These are phyloP conservation scores for Mamestra brassicae DNA, from an alignment of 2,888 invertebrate species.

Conservation along the genomic window DNA sequence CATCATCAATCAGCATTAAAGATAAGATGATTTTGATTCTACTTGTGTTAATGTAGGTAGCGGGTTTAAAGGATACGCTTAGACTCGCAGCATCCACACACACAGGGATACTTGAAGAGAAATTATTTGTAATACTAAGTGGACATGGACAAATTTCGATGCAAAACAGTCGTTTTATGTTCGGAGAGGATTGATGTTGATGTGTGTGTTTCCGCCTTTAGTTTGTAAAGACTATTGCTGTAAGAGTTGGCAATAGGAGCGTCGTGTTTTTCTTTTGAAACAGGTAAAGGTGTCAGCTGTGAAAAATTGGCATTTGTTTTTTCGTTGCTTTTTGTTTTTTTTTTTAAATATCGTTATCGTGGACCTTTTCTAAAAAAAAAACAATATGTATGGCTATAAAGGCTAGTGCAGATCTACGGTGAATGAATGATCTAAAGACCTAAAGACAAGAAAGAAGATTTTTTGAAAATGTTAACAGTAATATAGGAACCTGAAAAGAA, in stretches of 20 bases:
- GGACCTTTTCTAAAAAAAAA: too few relatives aligned
- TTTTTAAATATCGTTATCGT: background rate
- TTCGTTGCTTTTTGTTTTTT: background rate
- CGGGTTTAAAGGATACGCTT: conserved; percentile 54
- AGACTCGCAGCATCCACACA: conserved; percentile 14
- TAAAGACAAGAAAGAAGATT: too few relatives aligned
- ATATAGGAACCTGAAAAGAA: background rate
- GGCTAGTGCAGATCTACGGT: too few relatives aligned
- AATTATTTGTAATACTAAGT: conserved; percentile 50
- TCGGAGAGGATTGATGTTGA: conserved; percentile 48
- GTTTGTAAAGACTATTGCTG: conserved; percentile 24
- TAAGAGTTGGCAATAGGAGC: conserved; percentile 11
- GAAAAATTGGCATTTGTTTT: background rate
- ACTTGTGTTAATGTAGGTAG: conserved; percentile 53
- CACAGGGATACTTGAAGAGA: conserved; percentile 33
- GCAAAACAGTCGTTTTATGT: conserved; percentile 45
- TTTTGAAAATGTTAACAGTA: background rate
- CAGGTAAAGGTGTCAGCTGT: conserved; percentile 10
- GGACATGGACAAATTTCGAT: conserved; percentile 56
- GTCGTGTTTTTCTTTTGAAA: conserved; percentile 1
- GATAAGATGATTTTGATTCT: conserved; percentile 54
- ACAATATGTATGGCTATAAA: too few relatives aligned
- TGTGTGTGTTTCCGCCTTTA: conserved; percentile 50
- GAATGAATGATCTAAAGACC: too few relatives aligned
- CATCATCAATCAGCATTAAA: conserved; percentile 60